Conservation (phyloP, 2,888 invertebrate species). For the Pristionchus japonicus region DNA sequence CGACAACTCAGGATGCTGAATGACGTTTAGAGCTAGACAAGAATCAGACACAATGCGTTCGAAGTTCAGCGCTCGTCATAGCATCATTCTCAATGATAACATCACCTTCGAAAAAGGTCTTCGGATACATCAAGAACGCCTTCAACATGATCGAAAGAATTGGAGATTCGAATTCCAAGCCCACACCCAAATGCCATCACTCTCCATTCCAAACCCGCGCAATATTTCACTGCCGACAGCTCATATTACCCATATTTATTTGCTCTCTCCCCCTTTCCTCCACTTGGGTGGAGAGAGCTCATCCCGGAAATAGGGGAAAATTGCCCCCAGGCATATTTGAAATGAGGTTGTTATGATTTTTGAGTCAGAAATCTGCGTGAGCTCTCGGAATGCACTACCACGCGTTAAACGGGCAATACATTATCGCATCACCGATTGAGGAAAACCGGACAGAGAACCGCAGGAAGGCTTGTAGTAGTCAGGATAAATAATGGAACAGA, state of each 20-base stretch:
- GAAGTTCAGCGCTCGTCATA: neutral
- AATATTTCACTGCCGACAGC: neutral
- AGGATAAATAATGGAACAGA: neutral
- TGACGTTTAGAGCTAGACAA: neutral
- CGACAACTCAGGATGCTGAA: neutral
- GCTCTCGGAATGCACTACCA: too few species aligned
- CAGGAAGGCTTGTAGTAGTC: neutral
- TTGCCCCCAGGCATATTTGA: neutral
- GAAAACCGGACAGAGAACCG: neutral
- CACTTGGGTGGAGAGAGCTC: neutral
- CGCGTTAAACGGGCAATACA: neutral
- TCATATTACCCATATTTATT: conserved; percentile 42
- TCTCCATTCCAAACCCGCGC: neutral
- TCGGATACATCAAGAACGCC: neutral
- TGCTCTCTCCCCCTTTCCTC: conserved; percentile 5
- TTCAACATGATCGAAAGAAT: neutral
- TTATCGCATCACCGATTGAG: neutral
- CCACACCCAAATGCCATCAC: neutral
- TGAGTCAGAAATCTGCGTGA: neutral
- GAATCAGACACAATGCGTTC: neutral
- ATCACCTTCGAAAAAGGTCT: neutral
- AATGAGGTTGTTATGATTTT: neutral
- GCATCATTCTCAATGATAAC: neutral
- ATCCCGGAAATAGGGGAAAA: conserved; percentile 14
- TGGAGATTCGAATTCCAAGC: neutral